phyloP scores from a whole-genome alignment of 2,113 vertebrate species.

The Cisticola juncidis region DNA sequence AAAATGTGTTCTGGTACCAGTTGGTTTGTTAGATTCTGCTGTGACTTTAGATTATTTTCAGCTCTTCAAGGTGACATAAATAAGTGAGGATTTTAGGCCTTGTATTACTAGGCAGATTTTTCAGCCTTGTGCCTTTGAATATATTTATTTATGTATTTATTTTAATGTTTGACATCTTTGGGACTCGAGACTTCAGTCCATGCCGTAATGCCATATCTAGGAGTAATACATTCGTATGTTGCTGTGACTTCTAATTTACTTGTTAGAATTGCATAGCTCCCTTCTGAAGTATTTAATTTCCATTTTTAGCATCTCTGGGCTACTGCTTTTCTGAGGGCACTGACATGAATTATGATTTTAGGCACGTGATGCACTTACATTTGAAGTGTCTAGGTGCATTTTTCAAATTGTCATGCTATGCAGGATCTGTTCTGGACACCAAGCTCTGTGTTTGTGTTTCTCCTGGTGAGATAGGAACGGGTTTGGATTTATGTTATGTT shows the following conservation, averaged over 20 bases:
- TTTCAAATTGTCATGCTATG: not conserved
- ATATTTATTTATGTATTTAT: not conserved
- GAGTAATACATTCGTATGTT: not conserved
- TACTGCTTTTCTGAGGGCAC: not conserved
- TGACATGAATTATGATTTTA: not conserved
- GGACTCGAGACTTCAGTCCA: not conserved
- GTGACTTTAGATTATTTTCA: not conserved
- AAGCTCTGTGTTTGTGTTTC: not conserved
- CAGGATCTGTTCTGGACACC: not conserved
- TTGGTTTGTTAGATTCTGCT: not conserved
- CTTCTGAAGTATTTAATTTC: not conserved
- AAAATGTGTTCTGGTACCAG: not conserved
- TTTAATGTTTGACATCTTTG: not conserved
- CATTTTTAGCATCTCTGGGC: not conserved
- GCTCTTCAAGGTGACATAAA: not conserved
- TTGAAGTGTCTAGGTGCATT: not conserved
- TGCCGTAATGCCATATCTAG: not conserved
- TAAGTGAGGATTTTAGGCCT: not conserved
- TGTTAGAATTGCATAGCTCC: not conserved
- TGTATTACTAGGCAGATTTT: not conserved
- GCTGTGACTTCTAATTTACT: not conserved
- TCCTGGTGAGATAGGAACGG: not conserved
- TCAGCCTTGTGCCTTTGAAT: not conserved
- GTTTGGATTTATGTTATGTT: not conserved
- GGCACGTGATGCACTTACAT: not conserved